Percentiles rank a stretch among this genome's conserved stretches.
phyloP scores from a whole-genome alignment of 2,113 vertebrate genomes.

The Sturnus vulgaris region DNA sequence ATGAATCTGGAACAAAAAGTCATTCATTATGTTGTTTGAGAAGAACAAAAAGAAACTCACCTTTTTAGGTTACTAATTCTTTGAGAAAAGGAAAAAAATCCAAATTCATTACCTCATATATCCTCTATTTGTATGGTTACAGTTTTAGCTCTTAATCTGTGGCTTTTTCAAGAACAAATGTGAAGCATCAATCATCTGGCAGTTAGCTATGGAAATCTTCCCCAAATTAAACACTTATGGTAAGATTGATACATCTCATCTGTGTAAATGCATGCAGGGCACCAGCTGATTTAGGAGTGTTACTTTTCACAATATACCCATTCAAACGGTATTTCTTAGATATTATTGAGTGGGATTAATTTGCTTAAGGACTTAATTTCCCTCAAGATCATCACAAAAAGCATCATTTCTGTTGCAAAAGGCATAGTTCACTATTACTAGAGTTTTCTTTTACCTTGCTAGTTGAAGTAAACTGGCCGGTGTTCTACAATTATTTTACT shows the following conservation, averaged over 20 bases:
- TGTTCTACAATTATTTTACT: not conserved
- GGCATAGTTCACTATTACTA: not conserved
- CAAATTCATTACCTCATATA: not conserved
- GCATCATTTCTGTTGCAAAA: not conserved
- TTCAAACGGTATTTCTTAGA: not conserved
- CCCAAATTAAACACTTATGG: not conserved
- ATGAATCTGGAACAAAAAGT: not conserved
- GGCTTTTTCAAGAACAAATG: not conserved
- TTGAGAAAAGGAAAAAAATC: not conserved
- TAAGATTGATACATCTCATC: not conserved
- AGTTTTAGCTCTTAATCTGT: not conserved
- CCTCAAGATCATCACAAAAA: not conserved
- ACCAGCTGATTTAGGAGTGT: not conserved
- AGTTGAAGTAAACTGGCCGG: not conserved
- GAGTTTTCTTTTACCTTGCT: not conserved
- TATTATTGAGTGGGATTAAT: not conserved
- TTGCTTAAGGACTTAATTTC: not conserved
- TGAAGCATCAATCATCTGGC: not conserved
- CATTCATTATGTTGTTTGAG: not conserved
- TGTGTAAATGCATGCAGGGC: not conserved
- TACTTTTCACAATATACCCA: not conserved
- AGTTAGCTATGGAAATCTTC: not conserved
- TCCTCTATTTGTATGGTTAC: not conserved
- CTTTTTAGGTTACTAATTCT: not conserved
- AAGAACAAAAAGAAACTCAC: not conserved